Evolutionary conservation across 2,113 vertebrate species (phyloP), one percentile per base, ranked within the genome.

Genomic region (Bujurquina vittata): DNA sequence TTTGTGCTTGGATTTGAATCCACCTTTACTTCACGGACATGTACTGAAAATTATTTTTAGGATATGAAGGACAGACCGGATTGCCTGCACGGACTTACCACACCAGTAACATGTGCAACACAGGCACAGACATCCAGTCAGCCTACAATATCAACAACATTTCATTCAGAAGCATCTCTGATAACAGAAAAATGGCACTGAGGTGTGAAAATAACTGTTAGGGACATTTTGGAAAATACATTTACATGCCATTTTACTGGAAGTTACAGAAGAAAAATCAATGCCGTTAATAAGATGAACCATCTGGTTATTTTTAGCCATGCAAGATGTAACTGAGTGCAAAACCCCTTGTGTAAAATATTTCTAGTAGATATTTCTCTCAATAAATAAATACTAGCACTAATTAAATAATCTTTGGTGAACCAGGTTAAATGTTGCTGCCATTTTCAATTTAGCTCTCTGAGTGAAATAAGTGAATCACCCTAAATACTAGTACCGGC

Each of bases 111-210:
- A 37, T 52, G 77, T 75, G 75, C 23, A 2, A 8, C 33, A 12
- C 31, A 37, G 17, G 65, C 61, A 22, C 15, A 54, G 74, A 69
- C 61, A 77, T 83, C 37, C 29, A 35, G 55, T 77, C 81, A 52
- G 26, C 35, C 37, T 52, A 23, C 37, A 59, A 23, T 52, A 22
- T 40, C 62, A 75, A 35, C 20, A 65, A 63, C 52, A 31, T 10
- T 37, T 74, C 35, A 75, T 63, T 29, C 43, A 56, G 62, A 78
- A 84, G 49, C 55, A 55, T 73, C 15, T 55, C 49, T 46, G 65
- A 22, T 61, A 29, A 63, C 49, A 54, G 14, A 69, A 6, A n/a
- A 35, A 46, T 10, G 12, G 23, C 31, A 46, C 55, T 43, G 73
- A 76, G 56, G 60, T 76, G 56, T 59, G 22, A 76, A n/a, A 46